Evolutionary conservation across 2,797 vertebrate genomes (phyloP).

Genomic region (Gallinago nigripennis): DNA sequence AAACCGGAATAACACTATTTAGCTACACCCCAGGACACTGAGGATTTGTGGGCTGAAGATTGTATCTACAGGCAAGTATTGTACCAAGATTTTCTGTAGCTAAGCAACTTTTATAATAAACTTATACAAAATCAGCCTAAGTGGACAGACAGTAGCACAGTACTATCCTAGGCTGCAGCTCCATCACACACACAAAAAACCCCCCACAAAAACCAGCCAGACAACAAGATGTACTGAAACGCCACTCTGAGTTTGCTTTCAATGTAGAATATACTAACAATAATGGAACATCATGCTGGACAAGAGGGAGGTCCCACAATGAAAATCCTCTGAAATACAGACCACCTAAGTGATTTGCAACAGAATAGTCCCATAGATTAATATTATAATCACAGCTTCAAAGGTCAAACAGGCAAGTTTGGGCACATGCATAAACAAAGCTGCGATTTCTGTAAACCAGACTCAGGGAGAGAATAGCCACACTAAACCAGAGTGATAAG

Average conservation of each 20-base stretch:
- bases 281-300: conserved; percentile 17
- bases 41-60: background rate
- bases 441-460: conserved; percentile 49
- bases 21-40: background rate
- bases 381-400: conserved; percentile 68
- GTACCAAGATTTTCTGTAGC: background rate
- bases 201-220: background rate
- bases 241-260: background rate
- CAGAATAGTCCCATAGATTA: conserved; percentile 58
- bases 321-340: conserved; percentile 51
- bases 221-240: background rate
- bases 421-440: conserved; percentile 66
- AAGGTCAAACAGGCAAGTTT: conserved; percentile 63
- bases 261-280: conserved; percentile 25
- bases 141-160: background rate
- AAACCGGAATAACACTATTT: background rate
- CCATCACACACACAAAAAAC: background rate
- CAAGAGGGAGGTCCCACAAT: conserved; percentile 52
- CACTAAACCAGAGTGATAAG: conserved; percentile 39
- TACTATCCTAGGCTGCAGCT: background rate
- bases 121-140: background rate
- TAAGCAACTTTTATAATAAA: background rate
- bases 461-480: conserved; percentile 27
- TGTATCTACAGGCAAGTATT: background rate
- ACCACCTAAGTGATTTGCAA: conserved; percentile 69